Base-by-base conservation (phyloP, 2,113 vertebrate genomes). In the Mugil cephalus region DNA sequence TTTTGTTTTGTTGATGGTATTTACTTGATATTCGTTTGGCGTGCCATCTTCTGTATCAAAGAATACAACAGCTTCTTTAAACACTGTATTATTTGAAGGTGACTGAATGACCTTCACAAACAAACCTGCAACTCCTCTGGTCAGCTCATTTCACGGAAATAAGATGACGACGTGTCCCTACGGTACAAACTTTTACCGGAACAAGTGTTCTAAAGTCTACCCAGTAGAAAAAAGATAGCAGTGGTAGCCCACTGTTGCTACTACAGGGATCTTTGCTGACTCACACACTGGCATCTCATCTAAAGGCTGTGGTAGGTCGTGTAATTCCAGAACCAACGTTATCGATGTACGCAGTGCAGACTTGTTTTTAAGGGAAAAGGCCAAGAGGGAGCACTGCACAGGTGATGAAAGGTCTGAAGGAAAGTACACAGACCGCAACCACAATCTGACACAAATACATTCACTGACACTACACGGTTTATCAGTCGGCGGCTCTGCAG, bases 31-130 rank as follows among this genome's bases (percentile, higher is more conserved):
- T n/a, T n/a, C n/a, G n/a, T n/a, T n/a, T n/a, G n/a, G n/a, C n/a
- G n/a, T n/a, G n/a, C n/a, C n/a, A n/a, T n/a, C 13, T 34, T 9
- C 18, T 50, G 12, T 13, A 12, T 14, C 39, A 11, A 63, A 14
- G 66, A 46, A 45, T 71, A 81, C 60, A 62, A 81, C 60, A 74
- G 75, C 58, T 51, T 75, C 90, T 86, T 89, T 70, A n/a, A n/a
- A n/a, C n/a, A n/a, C n/a, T n/a, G n/a, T n/a, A n/a, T n/a, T n/a
- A n/a, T 46, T 4, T 47, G 43, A 52, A 24, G 24, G 64, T 18
- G 63, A 62, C 42, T 52, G 63, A 42, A 63, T 59, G 63, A 10
- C 17, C 36, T 72, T 19, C 10, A 51, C 36, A 34, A 66, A 24
- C 21, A 58, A 15, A 12, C 18, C 18, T 19, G 6, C 17, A 39